Evolutionary conservation across 92 coral and sea anemone species (phyloP).

Genomic region (Zoanthus gigantus): DNA sequence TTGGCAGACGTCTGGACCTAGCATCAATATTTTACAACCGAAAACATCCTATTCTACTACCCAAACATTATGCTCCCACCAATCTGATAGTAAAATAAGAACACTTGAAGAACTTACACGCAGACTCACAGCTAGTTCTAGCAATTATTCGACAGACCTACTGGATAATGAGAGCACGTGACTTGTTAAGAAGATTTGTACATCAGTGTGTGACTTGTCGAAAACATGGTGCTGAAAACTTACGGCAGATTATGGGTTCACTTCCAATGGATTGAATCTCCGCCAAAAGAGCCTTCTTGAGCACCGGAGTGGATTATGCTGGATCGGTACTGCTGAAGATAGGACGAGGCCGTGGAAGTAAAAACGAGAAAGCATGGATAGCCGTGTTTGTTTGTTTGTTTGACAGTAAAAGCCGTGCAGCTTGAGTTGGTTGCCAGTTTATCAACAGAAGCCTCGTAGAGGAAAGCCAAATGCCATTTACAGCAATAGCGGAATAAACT

Average conservation of each 20-base stretch:
- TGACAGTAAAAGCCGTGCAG: too few relatives aligned
- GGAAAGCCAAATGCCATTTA: slow-evolving; percentile 59
- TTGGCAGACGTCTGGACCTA: slow-evolving; percentile 64
- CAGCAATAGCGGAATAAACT: slow-evolving; percentile 67
- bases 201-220: slow-evolving; percentile 61
- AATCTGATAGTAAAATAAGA: slow-evolving; percentile 52
- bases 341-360: slow-evolving; percentile 24
- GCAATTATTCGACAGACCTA: slow-evolving; percentile 64
- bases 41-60: slow-evolving; percentile 64
- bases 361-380: too few relatives aligned
- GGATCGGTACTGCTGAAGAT: slow-evolving; percentile 61
- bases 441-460: slow-evolving; percentile 36
- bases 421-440: neutral
- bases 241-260: slow-evolving; percentile 69
- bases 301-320: slow-evolving; percentile 65
- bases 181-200: slow-evolving; percentile 64
- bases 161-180: slow-evolving; percentile 64
- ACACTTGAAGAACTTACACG: slow-evolving; percentile 67
- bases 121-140: slow-evolving; percentile 64
- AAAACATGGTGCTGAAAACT: slow-evolving; percentile 46
- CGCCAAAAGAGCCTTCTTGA: slow-evolving; percentile 54
- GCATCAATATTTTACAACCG: slow-evolving; percentile 36
- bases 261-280: slow-evolving; percentile 57
- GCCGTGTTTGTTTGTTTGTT: too few relatives aligned
- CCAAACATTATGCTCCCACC: slow-evolving; percentile 56